phyloP scores from a whole-genome alignment of 92 coral and sea anemone genomes.

The Chrysogorgia sp. region DNA sequence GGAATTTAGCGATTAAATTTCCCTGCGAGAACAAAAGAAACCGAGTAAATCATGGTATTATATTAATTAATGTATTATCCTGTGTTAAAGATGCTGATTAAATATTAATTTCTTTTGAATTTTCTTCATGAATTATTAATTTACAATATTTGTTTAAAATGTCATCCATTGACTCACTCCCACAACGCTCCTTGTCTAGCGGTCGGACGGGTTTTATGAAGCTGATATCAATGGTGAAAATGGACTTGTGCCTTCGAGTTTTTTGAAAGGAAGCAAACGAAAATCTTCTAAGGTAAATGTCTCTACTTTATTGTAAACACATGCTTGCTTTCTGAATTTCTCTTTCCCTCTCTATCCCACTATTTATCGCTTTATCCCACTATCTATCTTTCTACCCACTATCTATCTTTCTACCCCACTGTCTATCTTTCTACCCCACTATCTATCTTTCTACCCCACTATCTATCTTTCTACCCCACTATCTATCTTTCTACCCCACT shows the following conservation, averaged over 20 bases:
- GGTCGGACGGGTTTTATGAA: slow-evolving; percentile 81
- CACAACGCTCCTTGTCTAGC: slow-evolving; percentile 36
- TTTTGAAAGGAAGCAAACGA: slow-evolving; percentile 61
- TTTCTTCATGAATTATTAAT: no score
- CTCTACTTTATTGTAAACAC: background rate
- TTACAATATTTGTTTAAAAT: no score
- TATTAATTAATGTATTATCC: no score
- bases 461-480: background rate
- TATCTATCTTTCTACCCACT: background rate
- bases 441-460: background rate
- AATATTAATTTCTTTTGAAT: no score
- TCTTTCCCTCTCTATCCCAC: background rate
- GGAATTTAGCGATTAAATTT: no score
- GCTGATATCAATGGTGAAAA: slow-evolving; percentile 78
- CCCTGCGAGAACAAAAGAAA: no score
- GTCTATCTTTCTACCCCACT: background rate
- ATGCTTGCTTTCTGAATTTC: background rate
- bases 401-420: no score
- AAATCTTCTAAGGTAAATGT: slow-evolving; percentile 39
- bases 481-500: background rate
- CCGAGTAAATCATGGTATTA: no score
- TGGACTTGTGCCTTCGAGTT: slow-evolving; percentile 94
- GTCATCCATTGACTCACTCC: background rate
- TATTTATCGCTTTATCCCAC: background rate
- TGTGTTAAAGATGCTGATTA: no score